These are phyloP conservation scores for Drosophila sp. DNA, from an alignment of 1,140 invertebrate genomes.

Conservation along the genomic window DNA sequence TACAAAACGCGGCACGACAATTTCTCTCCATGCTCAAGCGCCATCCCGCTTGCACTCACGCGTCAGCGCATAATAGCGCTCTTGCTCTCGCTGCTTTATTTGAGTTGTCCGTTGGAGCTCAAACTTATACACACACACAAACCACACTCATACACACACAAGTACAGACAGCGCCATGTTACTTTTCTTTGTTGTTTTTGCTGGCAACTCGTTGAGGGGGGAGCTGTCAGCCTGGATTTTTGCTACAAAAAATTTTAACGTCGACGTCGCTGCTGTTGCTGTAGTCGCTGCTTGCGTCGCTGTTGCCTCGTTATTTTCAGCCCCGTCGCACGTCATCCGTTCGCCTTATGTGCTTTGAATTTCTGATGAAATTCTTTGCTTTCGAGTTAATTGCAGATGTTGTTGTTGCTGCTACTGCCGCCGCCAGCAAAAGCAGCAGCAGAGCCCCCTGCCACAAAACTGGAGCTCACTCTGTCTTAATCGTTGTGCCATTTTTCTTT, in stretches of 20 bases:
- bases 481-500: conserved; percentile 79
- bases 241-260: conserved; percentile 55
- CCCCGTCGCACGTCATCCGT: conserved; percentile 73
- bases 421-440: conserved; percentile 19
- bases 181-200: conserved; percentile 70
- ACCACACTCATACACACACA: conserved; percentile 21
- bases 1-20: conserved; percentile 69
- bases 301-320: conserved; percentile 58
- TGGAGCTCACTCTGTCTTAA: conserved; percentile 46
- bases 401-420: conserved; percentile 35
- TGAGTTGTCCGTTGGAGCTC: conserved; percentile 61
- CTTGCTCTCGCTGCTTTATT: conserved; percentile 53
- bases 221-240: conserved; percentile 80
- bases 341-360: conserved; percentile 77
- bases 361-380: conserved; percentile 83
- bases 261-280: conserved; percentile 53
- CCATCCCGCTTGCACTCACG: conserved; percentile 42
- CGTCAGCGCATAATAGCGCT: conserved; percentile 14
- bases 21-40: conserved; percentile 61
- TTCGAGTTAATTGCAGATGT: conserved; percentile 83
- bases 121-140: conserved; percentile 31
- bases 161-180: conserved; percentile 62
- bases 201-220: conserved; percentile 58
- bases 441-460: conserved; percentile 45
- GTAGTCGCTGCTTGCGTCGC: conserved; percentile 39